Base-by-base conservation (phyloP, 2,888 invertebrate genomes). In the Drosophila paranaensis region DNA sequence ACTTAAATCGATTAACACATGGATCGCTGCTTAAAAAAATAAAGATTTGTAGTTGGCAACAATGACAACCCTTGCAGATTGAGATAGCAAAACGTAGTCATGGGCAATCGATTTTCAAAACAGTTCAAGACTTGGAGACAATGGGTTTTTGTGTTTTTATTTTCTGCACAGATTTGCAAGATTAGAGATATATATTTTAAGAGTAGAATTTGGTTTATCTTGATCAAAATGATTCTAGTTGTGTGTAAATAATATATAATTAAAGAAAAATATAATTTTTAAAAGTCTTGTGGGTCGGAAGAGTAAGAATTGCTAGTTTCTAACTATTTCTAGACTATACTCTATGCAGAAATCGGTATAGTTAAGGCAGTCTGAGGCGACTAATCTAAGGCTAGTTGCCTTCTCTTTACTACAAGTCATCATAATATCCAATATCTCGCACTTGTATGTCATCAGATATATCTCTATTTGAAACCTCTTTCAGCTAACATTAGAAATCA, bases 1-100 rank as follows among this genome's bases (percentile, higher is more conserved):
- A 46, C 13, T n/a, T 33, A 69, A 60, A 55, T 43, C 60, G 60
- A 60, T 69, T 69, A 50, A n/a, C 16, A 30, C n/a, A 48, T 33
- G 69, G 40, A 14, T 35, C 55, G 48, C 48, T 39, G 51, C 56
- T n/a, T 43, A 8, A 53, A 39, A 39, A 53, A 25, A 39, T 53
- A 54, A 30, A 27, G 40, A 30, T 54, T 40, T 27, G 10, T 30
- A n/a, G 20, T 40, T 27, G 27, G 14, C 40, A n/a, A 40, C 39
- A 54, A 54, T 54, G 30, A 43, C 10, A 43, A 40, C 39, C 16
- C 35, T 40, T 11, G n/a, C 27, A 40, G 39, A 69, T 69, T 46
- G 14, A 69, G 60, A 39, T 43, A 42, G 27, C 20, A 45, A 27
- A 35, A 27, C 25, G 9, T 20, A 6, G 9, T 14, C 35, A 51